Base-by-base conservation (phyloP, 2,888 invertebrate species). In the Sisyra nigra region DNA sequence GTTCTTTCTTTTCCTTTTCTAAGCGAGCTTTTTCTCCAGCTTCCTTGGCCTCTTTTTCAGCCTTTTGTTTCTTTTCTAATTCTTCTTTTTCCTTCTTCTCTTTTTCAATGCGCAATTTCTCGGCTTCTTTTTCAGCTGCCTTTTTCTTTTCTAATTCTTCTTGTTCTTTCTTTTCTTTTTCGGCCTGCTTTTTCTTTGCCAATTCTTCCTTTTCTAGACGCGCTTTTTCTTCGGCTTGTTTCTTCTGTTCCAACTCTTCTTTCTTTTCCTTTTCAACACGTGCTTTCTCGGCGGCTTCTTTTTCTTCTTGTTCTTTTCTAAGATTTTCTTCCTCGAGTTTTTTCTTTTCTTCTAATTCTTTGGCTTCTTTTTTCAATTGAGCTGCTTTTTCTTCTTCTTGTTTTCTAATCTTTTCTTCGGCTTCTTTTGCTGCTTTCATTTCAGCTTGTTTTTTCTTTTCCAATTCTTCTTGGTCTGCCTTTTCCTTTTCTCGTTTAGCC, bases 331-430 rank as follows among this genome's bases (percentile, higher is more conserved):
- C 11, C 17, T 38, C 15, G 14, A 11, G 8, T 3, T 8, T 11
- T 38, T 38, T 11, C 8, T 38, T 13, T 15, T 38, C 10, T 10
- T 8, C 2, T 38, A 10, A 10, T 18, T 38, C 14, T 38, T 38
- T 19, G 2, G 3, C 11, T 38, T 38, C 17, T 38, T 15, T 43
- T 46, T 45, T 44, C 41, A 39, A 39, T 42, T 45, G n/a, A n/a
- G n/a, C 49, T 48, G 24, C 41, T 45, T 40, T 50, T 45, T 47
- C 41, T 2, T 42, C 50, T 2, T 48, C 45, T 3, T 5, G 48
- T 29, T 48, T 38, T 32, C 48, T 48, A 15, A 45, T 50, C n/a
- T 34, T 32, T 35, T n/a, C n/a, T n/a, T n/a, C n/a, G n/a, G n/a
- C n/a, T n/a, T 45, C 40, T 5, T 9, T 10, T 19, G 17, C 24